phyloP scores from a whole-genome alignment of 2,113 vertebrate species.

The Nannospalax galili region DNA sequence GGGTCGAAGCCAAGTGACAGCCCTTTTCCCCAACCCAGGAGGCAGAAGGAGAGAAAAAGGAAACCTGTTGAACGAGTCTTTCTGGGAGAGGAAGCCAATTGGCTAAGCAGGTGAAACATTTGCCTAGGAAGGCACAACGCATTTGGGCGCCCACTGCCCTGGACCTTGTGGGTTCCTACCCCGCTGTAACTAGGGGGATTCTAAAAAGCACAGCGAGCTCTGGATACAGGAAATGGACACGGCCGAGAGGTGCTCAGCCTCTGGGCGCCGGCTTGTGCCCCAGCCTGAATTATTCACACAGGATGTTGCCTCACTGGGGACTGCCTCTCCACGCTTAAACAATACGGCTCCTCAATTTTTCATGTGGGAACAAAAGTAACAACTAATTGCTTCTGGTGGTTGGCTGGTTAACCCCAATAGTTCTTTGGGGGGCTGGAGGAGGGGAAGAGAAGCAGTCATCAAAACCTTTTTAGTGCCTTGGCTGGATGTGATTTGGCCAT shows the following conservation, averaged over 20 bases:
- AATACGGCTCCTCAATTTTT: slow-evolving; percentile 65
- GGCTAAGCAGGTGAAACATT: slow-evolving; percentile 63
- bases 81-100: slow-evolving; percentile 55
- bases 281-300: slow-evolving; percentile 77
- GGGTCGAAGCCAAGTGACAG: slow-evolving; percentile 30
- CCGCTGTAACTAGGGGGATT: not conserved
- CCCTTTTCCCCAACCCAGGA: slow-evolving; percentile 59
- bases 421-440: not conserved
- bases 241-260: not conserved
- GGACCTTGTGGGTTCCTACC: not conserved
- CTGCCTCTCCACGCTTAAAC: slow-evolving; percentile 30
- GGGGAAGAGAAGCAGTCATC: not conserved
- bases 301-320: not conserved
- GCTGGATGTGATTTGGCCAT: not conserved
- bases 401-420: not conserved
- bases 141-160: not conserved
- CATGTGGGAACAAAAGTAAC: not conserved
- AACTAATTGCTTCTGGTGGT: not conserved
- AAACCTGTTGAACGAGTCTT: slow-evolving; percentile 82
- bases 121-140: not conserved
- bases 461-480: not conserved
- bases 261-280: not conserved
- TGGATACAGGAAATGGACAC: not conserved
- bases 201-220: not conserved
- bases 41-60: not conserved